phyloP scores from a whole-genome alignment of 2,113 vertebrate genomes.

The Phylloscopus trochiloides region DNA sequence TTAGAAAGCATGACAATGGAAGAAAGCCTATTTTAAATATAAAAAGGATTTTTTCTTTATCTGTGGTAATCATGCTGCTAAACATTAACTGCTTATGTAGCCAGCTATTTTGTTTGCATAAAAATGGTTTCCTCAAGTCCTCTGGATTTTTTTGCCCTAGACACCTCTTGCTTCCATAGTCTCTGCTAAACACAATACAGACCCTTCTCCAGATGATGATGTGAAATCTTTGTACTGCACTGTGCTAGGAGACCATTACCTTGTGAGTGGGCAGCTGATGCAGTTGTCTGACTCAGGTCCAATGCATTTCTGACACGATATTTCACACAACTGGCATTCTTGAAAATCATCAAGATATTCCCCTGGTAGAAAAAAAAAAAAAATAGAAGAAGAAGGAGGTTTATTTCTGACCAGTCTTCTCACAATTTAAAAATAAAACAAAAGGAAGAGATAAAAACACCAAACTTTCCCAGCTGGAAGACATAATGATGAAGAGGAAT shows the following conservation, averaged over 20 bases:
- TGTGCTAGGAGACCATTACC: constrained; percentile 68
- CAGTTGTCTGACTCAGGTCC: constrained; percentile 83
- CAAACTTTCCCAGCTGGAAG: background rate
- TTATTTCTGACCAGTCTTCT: background rate
- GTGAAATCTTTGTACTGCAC: background rate
- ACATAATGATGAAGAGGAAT: background rate
- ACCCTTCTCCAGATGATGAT: background rate
- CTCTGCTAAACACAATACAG: background rate
- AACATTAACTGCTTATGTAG: background rate
- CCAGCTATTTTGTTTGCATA: background rate
- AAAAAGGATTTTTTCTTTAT: background rate
- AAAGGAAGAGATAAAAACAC: fast-evolving
- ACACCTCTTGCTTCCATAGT: background rate
- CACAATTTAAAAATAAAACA: background rate
- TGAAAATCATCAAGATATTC: constrained; percentile 74
- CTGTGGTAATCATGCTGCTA: background rate
- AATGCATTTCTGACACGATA: constrained; percentile 80
- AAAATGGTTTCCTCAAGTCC: background rate
- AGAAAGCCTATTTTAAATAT: background rate
- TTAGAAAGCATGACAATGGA: background rate
- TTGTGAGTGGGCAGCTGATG: constrained; percentile 74
- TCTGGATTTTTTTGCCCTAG: background rate
- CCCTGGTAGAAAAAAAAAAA: background rate
- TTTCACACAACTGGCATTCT: constrained; percentile 80
- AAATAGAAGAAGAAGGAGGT: background rate